A percentile compares a stretch with the other conserved stretches of the same genome.
Evolutionary conservation across 2,888 invertebrate species (phyloP).

Genomic region (Rotaria macrura): DNA sequence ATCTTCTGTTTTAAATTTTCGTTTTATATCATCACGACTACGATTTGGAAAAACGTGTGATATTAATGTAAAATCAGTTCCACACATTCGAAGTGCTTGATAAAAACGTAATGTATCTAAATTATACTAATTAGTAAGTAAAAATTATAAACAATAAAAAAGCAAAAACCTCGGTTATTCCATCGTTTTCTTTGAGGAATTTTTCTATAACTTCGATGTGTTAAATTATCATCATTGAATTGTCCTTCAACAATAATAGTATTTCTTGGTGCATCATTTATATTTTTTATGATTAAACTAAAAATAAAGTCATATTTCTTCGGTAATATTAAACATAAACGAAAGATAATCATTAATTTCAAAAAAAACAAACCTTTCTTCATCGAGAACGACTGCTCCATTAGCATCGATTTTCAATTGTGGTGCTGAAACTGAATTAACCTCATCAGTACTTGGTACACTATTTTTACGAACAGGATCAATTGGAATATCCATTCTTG

Average conservation of each 20-base stretch:
- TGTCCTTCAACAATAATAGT: constrained; percentile 21
- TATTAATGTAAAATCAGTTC: constrained; percentile 86
- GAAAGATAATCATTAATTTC: neutral
- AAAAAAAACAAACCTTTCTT: constrained; percentile 41
- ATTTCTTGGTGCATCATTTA: neutral
- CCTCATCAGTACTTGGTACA: neutral
- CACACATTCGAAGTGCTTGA: constrained; percentile 72
- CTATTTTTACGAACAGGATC: neutral
- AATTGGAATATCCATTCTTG: neutral
- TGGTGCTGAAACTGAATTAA: constrained; percentile 38
- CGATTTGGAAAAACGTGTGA: constrained; percentile 65
- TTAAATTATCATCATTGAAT: constrained; percentile 30
- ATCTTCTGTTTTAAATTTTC: constrained; percentile 86
- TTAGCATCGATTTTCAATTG: constrained; percentile 47
- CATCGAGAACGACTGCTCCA: constrained; percentile 47
- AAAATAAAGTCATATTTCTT: neutral
- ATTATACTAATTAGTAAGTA: constrained; percentile 37
- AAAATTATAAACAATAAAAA: neutral
- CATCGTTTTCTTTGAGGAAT: constrained; percentile 30
- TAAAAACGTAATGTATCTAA: constrained; percentile 78
- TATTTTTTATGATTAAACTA: neutral
- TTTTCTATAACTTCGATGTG: constrained; percentile 29
- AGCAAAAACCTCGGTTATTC: neutral
- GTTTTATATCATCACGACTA: constrained; percentile 68
- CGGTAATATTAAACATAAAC: neutral